Evolutionary conservation across 2,113 vertebrate genomes (phyloP).

Genomic region (Malurus elegans): DNA sequence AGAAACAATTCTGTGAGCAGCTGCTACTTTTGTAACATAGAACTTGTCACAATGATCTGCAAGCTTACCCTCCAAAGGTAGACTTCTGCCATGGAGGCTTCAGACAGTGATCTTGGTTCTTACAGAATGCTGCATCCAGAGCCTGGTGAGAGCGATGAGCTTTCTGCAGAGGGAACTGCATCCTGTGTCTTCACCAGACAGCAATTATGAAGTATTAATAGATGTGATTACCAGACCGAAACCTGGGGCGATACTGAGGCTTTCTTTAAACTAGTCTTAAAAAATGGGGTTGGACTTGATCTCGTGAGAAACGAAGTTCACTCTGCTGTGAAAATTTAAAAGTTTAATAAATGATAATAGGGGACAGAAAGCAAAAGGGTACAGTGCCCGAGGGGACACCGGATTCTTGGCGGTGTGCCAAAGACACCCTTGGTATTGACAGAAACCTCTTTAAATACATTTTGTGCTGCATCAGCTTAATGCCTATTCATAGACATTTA

Average conservation of each 20-base stretch:
- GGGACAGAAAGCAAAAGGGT: no score
- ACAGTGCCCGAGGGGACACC: no score
- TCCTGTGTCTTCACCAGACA: neutral
- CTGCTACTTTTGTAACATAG: fast-evolving
- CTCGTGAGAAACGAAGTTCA: no score
- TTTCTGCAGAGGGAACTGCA: fast-evolving
- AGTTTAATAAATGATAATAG: no score
- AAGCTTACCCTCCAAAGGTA: no score
- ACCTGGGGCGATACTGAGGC: fast-evolving
- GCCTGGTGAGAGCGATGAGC: neutral
- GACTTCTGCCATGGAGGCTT: fast-evolving
- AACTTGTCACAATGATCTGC: fast-evolving
- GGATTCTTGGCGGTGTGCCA: no score
- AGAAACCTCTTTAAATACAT: no score
- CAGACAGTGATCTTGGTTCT: fast-evolving
- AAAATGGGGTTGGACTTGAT: no score
- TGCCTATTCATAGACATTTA: no score
- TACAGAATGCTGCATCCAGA: fast-evolving
- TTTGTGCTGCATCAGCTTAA: no score
- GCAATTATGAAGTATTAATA: fast-evolving
- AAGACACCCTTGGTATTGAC: no score
- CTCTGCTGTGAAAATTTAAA: no score
- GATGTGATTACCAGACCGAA: neutral
- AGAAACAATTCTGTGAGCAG: neutral
- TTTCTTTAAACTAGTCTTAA: neutral